Percentiles rank a stretch among this genome's conserved stretches.
These are phyloP conservation scores for Acanthurus lineatus DNA, from an alignment of 2,797 vertebrate genomes.

Conservation along the genomic window DNA sequence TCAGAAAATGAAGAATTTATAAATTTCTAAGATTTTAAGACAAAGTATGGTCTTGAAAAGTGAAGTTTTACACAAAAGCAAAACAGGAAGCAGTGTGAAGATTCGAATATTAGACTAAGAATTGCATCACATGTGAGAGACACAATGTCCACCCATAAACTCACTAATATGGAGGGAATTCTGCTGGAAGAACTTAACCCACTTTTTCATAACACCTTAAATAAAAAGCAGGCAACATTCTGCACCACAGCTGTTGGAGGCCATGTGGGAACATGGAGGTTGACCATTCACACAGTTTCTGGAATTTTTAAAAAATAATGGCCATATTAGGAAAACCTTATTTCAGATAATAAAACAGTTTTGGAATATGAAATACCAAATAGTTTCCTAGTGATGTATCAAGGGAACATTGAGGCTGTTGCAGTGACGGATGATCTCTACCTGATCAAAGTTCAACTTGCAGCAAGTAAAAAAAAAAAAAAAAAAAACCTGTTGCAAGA, in stretches of 20 bases:
- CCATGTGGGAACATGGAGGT: background rate
- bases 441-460: too few relatives aligned
- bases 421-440: too few relatives aligned
- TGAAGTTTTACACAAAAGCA: background rate
- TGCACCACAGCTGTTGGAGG: background rate
- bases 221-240: background rate
- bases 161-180: background rate
- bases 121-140: background rate
- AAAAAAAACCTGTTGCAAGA: too few relatives aligned
- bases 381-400: too few relatives aligned
- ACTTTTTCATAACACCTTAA: background rate
- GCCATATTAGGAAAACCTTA: constrained; percentile 16
- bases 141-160: background rate
- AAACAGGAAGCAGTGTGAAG: constrained; percentile 19
- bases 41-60: too few relatives aligned
- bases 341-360: background rate
- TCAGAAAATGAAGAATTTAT: too few relatives aligned
- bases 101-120: constrained; percentile 9
- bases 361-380: constrained; percentile 2
- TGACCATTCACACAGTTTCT: background rate
- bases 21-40: too few relatives aligned
- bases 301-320: background rate
- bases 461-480: too few relatives aligned
- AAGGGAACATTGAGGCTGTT: too few relatives aligned
- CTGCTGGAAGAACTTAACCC: background rate